Evolutionary conservation across 2,888 invertebrate genomes (phyloP).

Genomic region (Ypsolopha scabrella): DNA sequence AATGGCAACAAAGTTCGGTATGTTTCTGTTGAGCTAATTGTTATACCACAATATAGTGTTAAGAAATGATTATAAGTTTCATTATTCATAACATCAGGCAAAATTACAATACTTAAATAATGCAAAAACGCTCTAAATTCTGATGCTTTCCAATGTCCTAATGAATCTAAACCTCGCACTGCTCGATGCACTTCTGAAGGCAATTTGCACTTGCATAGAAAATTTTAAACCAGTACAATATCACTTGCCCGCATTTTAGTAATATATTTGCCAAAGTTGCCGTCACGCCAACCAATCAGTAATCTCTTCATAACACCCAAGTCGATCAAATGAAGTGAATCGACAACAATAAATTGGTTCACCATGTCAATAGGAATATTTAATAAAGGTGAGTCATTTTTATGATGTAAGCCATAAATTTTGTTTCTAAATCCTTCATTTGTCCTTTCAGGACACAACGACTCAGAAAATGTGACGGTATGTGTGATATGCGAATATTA

Average conservation of each 20-base stretch:
- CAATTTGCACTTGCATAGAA: conserved; percentile 5
- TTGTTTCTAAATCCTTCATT: conserved; percentile 14
- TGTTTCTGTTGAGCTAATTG: conserved; percentile 11
- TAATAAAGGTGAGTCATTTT: conserved; percentile 13
- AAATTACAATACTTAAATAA: conserved; percentile 12
- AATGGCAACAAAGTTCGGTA: conserved; percentile 8
- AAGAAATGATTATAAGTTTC: conserved; percentile 11
- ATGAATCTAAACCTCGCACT: conserved; percentile 9
- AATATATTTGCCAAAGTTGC: conserved; percentile 11
- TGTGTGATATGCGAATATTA: conserved; percentile 12
- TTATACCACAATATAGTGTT: conserved; percentile 11
- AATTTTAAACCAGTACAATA: conserved; percentile 8
- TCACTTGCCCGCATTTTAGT: conserved; percentile 12
- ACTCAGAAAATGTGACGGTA: conserved; percentile 8
- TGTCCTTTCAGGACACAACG: conserved; percentile 7
- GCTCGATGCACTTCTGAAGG: conserved; percentile 14
- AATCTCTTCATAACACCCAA: conserved; percentile 16
- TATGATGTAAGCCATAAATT: conserved; percentile 15
- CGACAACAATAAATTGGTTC: conserved; percentile 15
- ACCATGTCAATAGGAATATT: conserved; percentile 16
- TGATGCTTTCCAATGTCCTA: conserved; percentile 13
- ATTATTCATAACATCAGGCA: conserved; percentile 7
- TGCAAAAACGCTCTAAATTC: conserved; percentile 14
- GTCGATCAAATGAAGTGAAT: conserved; percentile 18
- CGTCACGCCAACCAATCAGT: conserved; percentile 14